Base-by-base conservation (phyloP, 2,888 invertebrate species). In the Drosophila austrosaltans region DNA sequence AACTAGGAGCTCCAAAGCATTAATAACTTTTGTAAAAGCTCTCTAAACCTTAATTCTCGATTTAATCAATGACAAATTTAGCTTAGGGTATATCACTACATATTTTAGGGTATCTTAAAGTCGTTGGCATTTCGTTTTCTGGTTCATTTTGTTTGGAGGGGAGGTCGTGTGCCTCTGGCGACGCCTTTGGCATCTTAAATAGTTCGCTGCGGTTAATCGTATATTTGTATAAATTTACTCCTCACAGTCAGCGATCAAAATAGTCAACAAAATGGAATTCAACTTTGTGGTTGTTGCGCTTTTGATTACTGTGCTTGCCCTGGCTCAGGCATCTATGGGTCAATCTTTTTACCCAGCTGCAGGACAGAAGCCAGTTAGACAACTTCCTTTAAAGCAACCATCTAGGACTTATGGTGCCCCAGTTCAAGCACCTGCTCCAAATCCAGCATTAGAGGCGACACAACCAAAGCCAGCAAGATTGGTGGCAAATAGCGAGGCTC, bases 351-450 rank as follows among this genome's bases (percentile, higher is more conserved):
- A 89, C 71, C 81, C 88, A 8, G 79, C 86, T 0, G 69, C 84
- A 20, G 90, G 91, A n/a, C 89, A 77, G 63, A 84, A 81, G 61
- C 91, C 90, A 3, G 73, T 77, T n/a, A 78, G 76, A 16, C 78
- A 81, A 30, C 85, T 87, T 32, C 64, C 57, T 12, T 63, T 83
- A 36, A 36, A 36, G 60, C 64, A 71, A 25, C 81, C 81, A 5
- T 67, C 69, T 5, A 30, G 68, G 57, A 67, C 58, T 12, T 87
- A 86, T 64, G 85, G 78, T 2, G 76, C 87, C 0, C 85, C 87
- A 42, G 42, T 16, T 42, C 0, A 58, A 71, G 75, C 44, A 20
- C 30, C 53, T 3, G 66, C 66, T 6, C 25, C 65, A 0, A 54
- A 62, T 32, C 48, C 63, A 7, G 20, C 36, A 6, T 39, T 70